Conservation (phyloP, 2,888 invertebrate genomes). For the Trissoscelio sp. region DNA sequence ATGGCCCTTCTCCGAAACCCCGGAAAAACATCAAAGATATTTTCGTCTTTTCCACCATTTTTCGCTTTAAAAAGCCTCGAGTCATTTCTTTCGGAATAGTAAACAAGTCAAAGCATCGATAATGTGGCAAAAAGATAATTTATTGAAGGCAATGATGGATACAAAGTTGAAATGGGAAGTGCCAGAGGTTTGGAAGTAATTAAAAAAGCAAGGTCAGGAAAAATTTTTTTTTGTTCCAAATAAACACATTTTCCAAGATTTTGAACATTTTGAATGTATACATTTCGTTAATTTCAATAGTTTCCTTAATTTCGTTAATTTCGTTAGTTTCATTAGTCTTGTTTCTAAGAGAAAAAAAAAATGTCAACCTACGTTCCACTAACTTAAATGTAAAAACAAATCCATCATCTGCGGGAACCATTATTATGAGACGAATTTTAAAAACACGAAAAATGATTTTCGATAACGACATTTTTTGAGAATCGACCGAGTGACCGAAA, state of each 20-base stretch:
- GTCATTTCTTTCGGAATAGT: constrained; percentile 11
- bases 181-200: background rate
- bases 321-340: too few species aligned
- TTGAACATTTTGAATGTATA: too few species aligned
- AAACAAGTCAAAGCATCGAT: background rate
- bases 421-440: constrained; percentile 1
- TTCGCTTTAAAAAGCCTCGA: background rate
- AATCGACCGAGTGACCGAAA: constrained; percentile 42
- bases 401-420: background rate
- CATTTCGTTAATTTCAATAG: too few species aligned
- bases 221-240: too few species aligned
- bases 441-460: constrained; percentile 16
- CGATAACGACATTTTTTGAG: background rate
- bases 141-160: background rate
- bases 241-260: too few species aligned
- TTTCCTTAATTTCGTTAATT: too few species aligned
- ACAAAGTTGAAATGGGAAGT: too few species aligned
- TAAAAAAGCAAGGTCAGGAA: too few species aligned
- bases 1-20: constrained; percentile 2
- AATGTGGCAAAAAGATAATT: background rate
- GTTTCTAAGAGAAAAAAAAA: too few species aligned
- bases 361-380: too few species aligned
- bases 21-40: constrained; percentile 6
- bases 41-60: background rate
- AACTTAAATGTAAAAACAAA: background rate